These are phyloP conservation scores for Nipponia nippon DNA, from an alignment of 2,113 vertebrate genomes.

Conservation along the genomic window DNA sequence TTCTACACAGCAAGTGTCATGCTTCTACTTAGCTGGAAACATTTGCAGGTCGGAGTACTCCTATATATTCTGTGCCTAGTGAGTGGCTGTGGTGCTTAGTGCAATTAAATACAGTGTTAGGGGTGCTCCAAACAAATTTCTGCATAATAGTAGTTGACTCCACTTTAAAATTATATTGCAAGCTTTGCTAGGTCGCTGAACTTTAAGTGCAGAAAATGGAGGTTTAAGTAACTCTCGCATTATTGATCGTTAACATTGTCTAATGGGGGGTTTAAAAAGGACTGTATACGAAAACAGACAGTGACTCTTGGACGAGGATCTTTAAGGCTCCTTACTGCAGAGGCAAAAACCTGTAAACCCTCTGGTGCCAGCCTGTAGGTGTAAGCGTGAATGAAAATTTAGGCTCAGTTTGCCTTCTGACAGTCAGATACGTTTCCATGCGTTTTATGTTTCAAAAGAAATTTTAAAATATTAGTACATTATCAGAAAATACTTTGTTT, in stretches of 20 bases:
- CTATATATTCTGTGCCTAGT: no score
- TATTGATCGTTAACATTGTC: neutral
- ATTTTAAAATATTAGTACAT: neutral
- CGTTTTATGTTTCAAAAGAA: neutral
- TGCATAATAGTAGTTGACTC: neutral
- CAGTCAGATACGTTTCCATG: neutral
- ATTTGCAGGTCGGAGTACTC: neutral
- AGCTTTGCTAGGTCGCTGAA: neutral
- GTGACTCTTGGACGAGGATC: neutral
- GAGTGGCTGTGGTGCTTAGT: neutral
- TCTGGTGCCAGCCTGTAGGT: neutral
- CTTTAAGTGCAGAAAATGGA: neutral
- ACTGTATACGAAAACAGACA: neutral
- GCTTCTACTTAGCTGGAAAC: neutral
- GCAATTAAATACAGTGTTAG: neutral
- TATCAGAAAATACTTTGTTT: neutral
- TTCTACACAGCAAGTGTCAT: no score
- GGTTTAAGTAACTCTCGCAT: neutral
- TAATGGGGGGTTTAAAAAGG: neutral
- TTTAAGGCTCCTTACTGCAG: neutral
- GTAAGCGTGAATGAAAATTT: neutral
- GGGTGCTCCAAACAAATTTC: neutral
- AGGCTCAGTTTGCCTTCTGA: neutral
- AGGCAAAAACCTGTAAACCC: neutral
- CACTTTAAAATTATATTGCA: neutral